Conservation (phyloP, 2,113 vertebrate species). For the Colaptes auratus region DNA sequence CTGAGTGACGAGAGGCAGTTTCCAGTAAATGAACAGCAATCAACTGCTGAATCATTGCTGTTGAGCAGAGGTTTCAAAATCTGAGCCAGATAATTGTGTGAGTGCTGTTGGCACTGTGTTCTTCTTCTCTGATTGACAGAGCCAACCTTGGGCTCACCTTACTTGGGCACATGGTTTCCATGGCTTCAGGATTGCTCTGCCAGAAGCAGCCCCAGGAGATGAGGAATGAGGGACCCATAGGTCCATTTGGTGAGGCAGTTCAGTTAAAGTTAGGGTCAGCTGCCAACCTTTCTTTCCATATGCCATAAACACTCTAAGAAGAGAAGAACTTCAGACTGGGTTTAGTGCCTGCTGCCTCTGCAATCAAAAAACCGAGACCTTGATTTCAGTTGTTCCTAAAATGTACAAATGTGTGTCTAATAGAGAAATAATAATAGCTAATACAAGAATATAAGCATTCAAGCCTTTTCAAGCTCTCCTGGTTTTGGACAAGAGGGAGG, state of each 20-base stretch:
- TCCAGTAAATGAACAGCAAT: slow-evolving; percentile 62
- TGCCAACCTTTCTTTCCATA: slow-evolving; percentile 28
- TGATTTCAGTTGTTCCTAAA: neutral
- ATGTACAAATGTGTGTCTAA: neutral
- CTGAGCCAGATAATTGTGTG: slow-evolving; percentile 46
- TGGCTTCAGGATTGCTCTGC: slow-evolving; percentile 1
- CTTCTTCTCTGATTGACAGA: neutral
- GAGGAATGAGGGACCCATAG: neutral
- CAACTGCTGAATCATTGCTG: slow-evolving; percentile 64
- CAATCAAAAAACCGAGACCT: neutral
- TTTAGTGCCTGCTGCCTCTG: slow-evolving; percentile 27
- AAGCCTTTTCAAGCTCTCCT: neutral
- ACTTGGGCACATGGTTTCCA: neutral
- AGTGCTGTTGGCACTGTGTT: slow-evolving; percentile 23
- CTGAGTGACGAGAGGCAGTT: slow-evolving; percentile 22
- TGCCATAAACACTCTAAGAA: slow-evolving; percentile 24
- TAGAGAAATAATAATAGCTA: neutral
- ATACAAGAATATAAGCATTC: neutral
- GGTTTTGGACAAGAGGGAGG: neutral
- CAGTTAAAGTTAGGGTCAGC: slow-evolving; percentile 3
- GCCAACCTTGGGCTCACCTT: slow-evolving; percentile 53
- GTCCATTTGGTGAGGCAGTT: neutral
- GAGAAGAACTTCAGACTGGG: slow-evolving; percentile 5
- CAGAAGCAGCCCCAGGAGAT: neutral
- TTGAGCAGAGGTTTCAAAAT: slow-evolving; percentile 54